These are phyloP conservation scores for Lates japonicus DNA, from an alignment of 2,797 vertebrate genomes.

Conservation along the genomic window DNA sequence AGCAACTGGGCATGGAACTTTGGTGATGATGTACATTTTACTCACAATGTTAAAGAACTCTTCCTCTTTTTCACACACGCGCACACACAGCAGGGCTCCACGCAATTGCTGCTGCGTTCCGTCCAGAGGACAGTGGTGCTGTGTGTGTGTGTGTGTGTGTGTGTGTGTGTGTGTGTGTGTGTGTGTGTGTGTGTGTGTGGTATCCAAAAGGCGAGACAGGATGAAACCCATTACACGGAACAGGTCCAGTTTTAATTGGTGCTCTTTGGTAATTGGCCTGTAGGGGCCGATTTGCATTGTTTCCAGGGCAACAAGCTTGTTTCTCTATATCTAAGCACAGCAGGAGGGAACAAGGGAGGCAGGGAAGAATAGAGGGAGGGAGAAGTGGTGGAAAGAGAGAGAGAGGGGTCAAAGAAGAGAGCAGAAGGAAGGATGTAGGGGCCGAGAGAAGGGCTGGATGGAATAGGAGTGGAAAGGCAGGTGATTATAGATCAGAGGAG, in stretches of 20 bases:
- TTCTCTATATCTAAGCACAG: too few species aligned
- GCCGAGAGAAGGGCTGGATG: neutral
- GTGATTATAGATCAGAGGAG: slow-evolving; percentile 21
- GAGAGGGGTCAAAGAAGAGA: too few species aligned
- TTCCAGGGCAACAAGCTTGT: slow-evolving; percentile 76
- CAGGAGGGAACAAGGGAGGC: too few species aligned
- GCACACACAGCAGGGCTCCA: slow-evolving; percentile 5
- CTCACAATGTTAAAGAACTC: too few species aligned
- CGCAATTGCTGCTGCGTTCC: too few species aligned
- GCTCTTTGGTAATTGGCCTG: slow-evolving; percentile 75
- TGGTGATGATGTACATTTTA: too few species aligned
- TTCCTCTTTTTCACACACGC: slow-evolving; percentile 1
- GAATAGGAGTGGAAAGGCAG: neutral
- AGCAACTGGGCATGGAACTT: neutral
- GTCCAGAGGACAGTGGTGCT: too few species aligned
- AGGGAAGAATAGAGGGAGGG: too few species aligned
- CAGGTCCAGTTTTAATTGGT: slow-evolving; percentile 72
- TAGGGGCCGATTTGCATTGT: too few species aligned
- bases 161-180: slow-evolving; percentile 10
- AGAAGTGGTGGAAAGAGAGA: too few species aligned
- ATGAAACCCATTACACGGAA: slow-evolving; percentile 64
- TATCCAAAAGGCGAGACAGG: slow-evolving; percentile 49
- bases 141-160: slow-evolving; percentile 8
- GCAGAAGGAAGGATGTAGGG: too few species aligned
- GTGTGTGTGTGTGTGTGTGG: slow-evolving; percentile 15